Conservation (phyloP, 1,140 invertebrate species). For the Camponotus floridanus region DNA sequence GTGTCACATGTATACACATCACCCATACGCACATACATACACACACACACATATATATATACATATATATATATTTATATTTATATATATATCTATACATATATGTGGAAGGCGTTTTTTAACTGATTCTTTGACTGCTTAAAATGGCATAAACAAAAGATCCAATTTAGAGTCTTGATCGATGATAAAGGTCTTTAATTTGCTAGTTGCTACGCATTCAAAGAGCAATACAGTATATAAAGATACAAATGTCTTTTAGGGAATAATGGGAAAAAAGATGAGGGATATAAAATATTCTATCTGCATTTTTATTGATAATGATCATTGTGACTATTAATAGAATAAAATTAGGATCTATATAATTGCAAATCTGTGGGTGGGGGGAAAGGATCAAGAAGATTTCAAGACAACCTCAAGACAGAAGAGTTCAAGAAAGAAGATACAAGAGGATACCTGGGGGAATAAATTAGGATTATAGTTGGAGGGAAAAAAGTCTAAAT, state of each 20-base stretch:
- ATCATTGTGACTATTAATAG: slow-evolving; percentile 25
- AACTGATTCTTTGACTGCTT: slow-evolving; percentile 40
- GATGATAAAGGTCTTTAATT: slow-evolving; percentile 47
- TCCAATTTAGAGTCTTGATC: slow-evolving; percentile 56
- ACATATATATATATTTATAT: too few species aligned
- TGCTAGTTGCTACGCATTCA: slow-evolving; percentile 56
- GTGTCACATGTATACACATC: neutral
- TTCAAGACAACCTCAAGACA: slow-evolving; percentile 83
- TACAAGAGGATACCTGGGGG: slow-evolving; percentile 78
- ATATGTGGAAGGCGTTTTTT: slow-evolving; percentile 39
- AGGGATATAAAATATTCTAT: slow-evolving; percentile 24
- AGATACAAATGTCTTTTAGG: slow-evolving; percentile 34
- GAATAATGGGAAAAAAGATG: slow-evolving; percentile 29
- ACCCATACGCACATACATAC: neutral
- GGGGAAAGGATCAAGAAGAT: slow-evolving; percentile 80
- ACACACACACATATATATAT: neutral
- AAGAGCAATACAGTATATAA: slow-evolving; percentile 33
- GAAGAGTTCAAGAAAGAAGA: slow-evolving; percentile 86
- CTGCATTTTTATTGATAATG: slow-evolving; percentile 35
- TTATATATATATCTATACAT: neutral
- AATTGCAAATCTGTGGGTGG: slow-evolving; percentile 49
- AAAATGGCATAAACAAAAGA: slow-evolving; percentile 42
- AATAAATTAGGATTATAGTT: slow-evolving; percentile 56
- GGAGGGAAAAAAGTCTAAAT: slow-evolving; percentile 49
- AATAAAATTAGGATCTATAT: slow-evolving; percentile 51